Evolutionary conservation across 23 tunicate species (phyloP).

Genomic region (Trididemnum clinides): DNA sequence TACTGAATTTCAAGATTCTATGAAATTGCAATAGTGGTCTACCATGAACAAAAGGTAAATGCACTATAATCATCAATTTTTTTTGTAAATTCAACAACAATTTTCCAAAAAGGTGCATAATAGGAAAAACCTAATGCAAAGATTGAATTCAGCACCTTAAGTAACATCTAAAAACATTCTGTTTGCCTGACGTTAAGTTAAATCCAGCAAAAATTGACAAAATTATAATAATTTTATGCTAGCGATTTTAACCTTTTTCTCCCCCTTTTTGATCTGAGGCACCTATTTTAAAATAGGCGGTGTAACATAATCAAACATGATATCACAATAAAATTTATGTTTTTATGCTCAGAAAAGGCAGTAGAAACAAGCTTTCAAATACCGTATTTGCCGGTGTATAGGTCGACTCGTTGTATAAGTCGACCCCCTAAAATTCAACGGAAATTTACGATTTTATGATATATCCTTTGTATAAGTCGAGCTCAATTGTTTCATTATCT

Average conservation of each 20-base stretch:
- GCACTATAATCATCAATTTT: too few relatives aligned
- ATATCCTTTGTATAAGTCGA: too few relatives aligned
- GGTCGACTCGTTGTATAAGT: too few relatives aligned
- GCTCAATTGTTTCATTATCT: too few relatives aligned
- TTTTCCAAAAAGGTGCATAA: neutral
- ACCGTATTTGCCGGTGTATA: too few relatives aligned
- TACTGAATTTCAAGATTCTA: too few relatives aligned
- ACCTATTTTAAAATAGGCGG: neutral
- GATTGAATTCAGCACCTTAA: neutral
- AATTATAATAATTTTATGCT: neutral
- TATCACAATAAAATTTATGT: neutral
- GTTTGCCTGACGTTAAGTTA: neutral
- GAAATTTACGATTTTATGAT: too few relatives aligned
- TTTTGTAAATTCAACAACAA: neutral
- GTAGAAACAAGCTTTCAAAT: neutral
- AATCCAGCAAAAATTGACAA: neutral
- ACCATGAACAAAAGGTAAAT: too few relatives aligned
- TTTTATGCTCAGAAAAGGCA: neutral
- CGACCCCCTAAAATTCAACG: too few relatives aligned
- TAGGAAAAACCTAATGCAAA: neutral
- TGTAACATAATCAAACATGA: neutral
- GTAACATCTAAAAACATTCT: neutral
- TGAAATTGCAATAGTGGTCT: too few relatives aligned
- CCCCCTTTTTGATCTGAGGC: neutral
- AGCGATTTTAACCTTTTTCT: neutral